A percentile compares a stretch with the other conserved stretches of the same genome.
phyloP scores from a whole-genome alignment of 2,797 vertebrate genomes.

The Centroberyx gerrardi region DNA sequence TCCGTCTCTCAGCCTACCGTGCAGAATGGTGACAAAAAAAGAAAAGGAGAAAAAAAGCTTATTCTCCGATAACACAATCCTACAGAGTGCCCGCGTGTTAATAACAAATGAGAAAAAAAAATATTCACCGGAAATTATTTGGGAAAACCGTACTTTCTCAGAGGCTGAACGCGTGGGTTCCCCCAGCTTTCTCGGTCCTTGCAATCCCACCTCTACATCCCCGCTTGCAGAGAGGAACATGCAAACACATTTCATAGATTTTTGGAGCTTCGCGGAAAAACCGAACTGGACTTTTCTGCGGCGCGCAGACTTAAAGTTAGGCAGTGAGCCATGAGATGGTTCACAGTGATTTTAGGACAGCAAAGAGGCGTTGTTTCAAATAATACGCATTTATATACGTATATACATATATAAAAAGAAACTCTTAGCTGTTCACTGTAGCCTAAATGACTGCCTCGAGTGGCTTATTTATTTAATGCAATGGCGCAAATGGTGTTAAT shows the following conservation, averaged over 20 bases:
- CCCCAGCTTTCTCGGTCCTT: constrained; percentile 88
- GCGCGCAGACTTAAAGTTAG: constrained; percentile 29
- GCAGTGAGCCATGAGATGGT: constrained; percentile 19
- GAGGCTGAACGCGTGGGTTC: constrained; percentile 89
- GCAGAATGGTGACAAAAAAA: constrained; percentile 78
- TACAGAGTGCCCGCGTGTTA: constrained; percentile 61
- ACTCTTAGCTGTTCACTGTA: too few species aligned
- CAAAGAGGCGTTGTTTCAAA: constrained; percentile 29
- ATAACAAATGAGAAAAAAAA: constrained; percentile 58
- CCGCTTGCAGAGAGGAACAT: constrained; percentile 92
- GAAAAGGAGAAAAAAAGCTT: constrained; percentile 68
- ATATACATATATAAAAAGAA: too few species aligned
- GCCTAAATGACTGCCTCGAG: too few species aligned
- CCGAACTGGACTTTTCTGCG: constrained; percentile 90
- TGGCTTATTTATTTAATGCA: too few species aligned
- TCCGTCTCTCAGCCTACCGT: constrained; percentile 79
- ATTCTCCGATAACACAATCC: constrained; percentile 75
- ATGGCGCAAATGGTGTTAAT: too few species aligned
- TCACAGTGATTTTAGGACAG: constrained; percentile 29
- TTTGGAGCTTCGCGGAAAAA: constrained; percentile 93
- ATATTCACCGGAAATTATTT: constrained; percentile 73
- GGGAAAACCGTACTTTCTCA: constrained; percentile 85
- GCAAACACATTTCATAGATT: constrained; percentile 94
- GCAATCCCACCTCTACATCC: constrained; percentile 95
- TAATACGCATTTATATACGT: neutral